These are phyloP conservation scores for Drosophila mayaguana DNA, from an alignment of 2,888 invertebrate species.

Conservation along the genomic window DNA sequence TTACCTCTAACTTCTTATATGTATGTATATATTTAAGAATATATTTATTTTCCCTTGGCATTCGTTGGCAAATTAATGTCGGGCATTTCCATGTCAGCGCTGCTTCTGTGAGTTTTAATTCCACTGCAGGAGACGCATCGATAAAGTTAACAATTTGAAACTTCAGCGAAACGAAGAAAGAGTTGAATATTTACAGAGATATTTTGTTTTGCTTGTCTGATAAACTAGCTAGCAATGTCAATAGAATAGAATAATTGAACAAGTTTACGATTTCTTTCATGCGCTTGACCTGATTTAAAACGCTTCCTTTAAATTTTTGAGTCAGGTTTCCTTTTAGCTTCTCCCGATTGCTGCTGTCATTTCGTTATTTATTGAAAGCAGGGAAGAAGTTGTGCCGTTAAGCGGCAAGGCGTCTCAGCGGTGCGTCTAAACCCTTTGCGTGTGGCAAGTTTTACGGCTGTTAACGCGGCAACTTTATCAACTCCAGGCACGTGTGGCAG, in stretches of 20 bases:
- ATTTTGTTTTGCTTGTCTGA: not conserved
- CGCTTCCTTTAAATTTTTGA: not conserved
- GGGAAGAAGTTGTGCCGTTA: conserved; percentile 50
- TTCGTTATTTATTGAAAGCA: conserved; percentile 68
- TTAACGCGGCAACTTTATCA: conserved; percentile 76
- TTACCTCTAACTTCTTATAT: not conserved
- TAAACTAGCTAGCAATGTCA: not conserved
- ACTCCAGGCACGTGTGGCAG: conserved; percentile 56
- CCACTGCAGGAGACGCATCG: conserved; percentile 8
- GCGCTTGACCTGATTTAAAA: conserved; percentile 1
- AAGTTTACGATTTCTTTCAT: not conserved
- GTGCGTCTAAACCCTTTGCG: conserved; percentile 67
- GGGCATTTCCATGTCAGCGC: conserved; percentile 60
- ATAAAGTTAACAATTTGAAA: conserved; percentile 38
- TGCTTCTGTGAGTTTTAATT: conserved; percentile 39
- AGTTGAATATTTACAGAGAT: not conserved
- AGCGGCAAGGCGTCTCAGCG: conserved; percentile 50
- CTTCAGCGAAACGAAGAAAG: not conserved
- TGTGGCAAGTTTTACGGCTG: conserved; percentile 71
- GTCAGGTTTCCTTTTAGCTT: conserved; percentile 1
- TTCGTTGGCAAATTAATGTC: conserved; percentile 68
- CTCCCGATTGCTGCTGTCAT: conserved; percentile 47
- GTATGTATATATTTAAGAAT: too few relatives aligned
- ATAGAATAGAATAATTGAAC: conserved; percentile 1
- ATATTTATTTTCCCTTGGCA: conserved; percentile 17